Conservation (phyloP, 1,140 invertebrate genomes). For the Caerostris darwini region DNA sequence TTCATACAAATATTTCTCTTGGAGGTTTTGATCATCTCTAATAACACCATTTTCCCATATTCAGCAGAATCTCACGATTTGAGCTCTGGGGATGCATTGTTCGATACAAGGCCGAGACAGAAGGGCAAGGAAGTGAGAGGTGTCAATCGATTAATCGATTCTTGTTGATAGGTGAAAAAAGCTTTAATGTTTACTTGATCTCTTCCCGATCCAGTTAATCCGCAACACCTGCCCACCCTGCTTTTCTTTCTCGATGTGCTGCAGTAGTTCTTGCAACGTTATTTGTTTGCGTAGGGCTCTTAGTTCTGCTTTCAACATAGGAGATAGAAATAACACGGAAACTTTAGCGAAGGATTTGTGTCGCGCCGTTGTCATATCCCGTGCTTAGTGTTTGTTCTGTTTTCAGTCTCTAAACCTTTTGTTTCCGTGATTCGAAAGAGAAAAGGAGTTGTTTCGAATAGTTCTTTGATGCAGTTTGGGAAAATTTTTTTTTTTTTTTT, state of each 20-base stretch:
- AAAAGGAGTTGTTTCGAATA: too few species aligned
- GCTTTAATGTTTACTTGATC: conserved; percentile 41
- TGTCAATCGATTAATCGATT: conserved; percentile 29
- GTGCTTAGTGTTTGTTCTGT: not conserved
- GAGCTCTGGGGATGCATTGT: too few species aligned
- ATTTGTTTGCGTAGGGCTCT: not conserved
- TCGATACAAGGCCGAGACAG: too few species aligned
- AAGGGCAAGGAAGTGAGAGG: too few species aligned
- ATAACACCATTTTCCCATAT: too few species aligned
- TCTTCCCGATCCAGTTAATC: conserved; percentile 32
- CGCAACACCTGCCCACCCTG: not conserved
- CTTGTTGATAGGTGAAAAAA: not conserved
- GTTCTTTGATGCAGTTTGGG: too few species aligned
- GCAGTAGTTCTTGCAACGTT: not conserved
- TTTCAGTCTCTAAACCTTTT: not conserved
- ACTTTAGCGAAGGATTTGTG: not conserved
- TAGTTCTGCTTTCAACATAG: not conserved
- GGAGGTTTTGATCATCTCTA: too few species aligned
- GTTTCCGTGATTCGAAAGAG: not conserved
- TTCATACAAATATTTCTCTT: too few species aligned
- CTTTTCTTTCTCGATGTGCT: not conserved
- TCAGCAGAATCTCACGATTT: too few species aligned
- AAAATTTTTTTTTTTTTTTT: not conserved
- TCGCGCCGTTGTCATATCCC: not conserved
- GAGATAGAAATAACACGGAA: not conserved